Evolutionary conservation across 2,888 invertebrate species (phyloP), one percentile per base, ranked within the genome.

Genomic region (Mallateleia sp.): DNA sequence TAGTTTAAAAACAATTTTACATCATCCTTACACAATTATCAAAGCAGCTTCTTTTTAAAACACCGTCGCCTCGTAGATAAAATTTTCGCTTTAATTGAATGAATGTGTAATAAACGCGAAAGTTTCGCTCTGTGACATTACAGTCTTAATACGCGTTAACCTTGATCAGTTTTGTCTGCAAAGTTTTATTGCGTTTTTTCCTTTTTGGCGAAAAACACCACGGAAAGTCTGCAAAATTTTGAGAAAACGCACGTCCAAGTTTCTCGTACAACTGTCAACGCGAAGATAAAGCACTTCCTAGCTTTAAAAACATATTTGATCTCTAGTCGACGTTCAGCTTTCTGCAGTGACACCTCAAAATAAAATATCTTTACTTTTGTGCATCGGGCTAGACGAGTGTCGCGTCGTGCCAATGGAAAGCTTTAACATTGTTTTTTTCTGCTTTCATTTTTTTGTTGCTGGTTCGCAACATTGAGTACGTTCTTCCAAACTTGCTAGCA

Each of bases 221-320:
- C 22, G 32, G n/a, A 64, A 71, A 47, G 64, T 52, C 56, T 47
- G 67, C 20, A 28, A 62, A 62, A 81, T 83, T 83, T 74, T 60
- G 22, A 42, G 62, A 42, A n/a, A 71, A 85, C 45, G 74, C 34
- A 74, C 84, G 79, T 80, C 79, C 75, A 80, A 80, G 69, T 85
- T 84, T 42, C 14, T 32, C 60, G 72, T 67, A 64, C 75, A 74
- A 80, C 74, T 80, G 75, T 85, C 85, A 80, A 54, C 34, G 20
- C 52, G 56, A 69, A 80, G 79, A 80, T 85, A 80, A 80, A 80
- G 79, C 62, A 69, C 74, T 85, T 75, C 28, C 74, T 60, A 38
- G 62, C 60, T 79, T 69, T 47, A 74, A 85, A 85, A 85, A 79
- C 79, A 85, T 80, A 75, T 85, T 85, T 80, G 85, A 85, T 80